Evolutionary conservation across 2,113 vertebrate genomes (phyloP).

Genomic region (Charadrius vociferus): DNA sequence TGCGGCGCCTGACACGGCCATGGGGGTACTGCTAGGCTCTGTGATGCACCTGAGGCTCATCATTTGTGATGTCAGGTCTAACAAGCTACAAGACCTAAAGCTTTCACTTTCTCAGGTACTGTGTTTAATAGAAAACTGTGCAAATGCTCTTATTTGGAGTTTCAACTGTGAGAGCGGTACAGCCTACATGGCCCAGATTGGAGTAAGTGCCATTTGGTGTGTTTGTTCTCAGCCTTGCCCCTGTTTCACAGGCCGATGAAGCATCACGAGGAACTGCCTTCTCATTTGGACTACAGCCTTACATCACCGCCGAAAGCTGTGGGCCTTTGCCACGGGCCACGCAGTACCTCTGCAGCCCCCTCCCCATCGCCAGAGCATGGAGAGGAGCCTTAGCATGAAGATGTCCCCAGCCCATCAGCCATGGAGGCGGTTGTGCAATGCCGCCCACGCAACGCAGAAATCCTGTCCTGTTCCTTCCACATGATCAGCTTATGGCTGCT

Average conservation of each 20-base stretch:
- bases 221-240: neutral
- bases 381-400: neutral
- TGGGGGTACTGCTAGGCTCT: neutral
- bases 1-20: neutral
- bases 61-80: neutral
- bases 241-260: neutral
- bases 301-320: neutral
- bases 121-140: neutral
- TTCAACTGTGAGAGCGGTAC: neutral
- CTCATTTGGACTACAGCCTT: rapidly evolving
- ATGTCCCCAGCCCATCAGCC: neutral
- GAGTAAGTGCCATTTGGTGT: neutral
- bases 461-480: neutral
- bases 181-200: neutral
- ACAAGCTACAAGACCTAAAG: neutral
- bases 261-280: neutral
- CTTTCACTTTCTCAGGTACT: neutral
- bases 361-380: neutral
- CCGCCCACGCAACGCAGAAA: neutral
- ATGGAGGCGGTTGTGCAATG: neutral
- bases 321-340: neutral
- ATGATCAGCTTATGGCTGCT: neutral
- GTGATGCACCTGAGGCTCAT: neutral
- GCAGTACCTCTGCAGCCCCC: neutral
- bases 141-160: neutral